Percentiles rank a stretch among this genome's conserved stretches.
Conservation (phyloP, 2,797 vertebrate genomes). For the Pangasius djambal region DNA sequence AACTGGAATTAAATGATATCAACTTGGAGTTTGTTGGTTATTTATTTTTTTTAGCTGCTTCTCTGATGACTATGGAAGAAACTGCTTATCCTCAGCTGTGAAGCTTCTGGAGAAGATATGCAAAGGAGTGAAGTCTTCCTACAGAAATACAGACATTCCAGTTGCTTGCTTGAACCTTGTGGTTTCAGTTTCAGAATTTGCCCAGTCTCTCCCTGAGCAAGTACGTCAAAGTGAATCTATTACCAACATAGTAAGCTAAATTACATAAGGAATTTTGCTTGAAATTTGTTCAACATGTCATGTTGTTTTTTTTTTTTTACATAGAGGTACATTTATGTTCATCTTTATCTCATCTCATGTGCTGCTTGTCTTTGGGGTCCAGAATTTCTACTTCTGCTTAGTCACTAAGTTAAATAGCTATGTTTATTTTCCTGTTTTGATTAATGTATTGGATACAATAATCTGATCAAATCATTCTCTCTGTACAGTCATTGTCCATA, state of each 20-base stretch:
- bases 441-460: background rate
- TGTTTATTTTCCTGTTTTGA: background rate
- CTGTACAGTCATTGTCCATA: background rate
- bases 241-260: background rate
- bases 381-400: background rate
- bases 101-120: constrained; percentile 78
- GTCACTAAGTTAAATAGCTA: background rate
- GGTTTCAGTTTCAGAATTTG: constrained; percentile 67
- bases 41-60: constrained; percentile 56
- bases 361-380: background rate
- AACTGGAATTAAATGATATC: background rate
- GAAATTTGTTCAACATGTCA: background rate
- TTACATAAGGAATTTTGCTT: background rate
- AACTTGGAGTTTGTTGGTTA: background rate
- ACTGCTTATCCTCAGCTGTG: constrained; percentile 69
- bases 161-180: constrained; percentile 71
- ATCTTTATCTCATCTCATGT: background rate
- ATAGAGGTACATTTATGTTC: background rate
- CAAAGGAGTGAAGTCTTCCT: constrained; percentile 16
- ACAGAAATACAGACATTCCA: constrained; percentile 34
- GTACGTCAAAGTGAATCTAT: background rate
- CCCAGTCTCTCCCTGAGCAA: constrained; percentile 12
- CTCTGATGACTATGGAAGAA: constrained; percentile 55
- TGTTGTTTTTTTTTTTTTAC: background rate
- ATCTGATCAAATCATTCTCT: background rate